Evolutionary conservation across 2,113 vertebrate species (phyloP), one percentile per base, ranked within the genome.

Genomic region (Crotalus helleri): DNA sequence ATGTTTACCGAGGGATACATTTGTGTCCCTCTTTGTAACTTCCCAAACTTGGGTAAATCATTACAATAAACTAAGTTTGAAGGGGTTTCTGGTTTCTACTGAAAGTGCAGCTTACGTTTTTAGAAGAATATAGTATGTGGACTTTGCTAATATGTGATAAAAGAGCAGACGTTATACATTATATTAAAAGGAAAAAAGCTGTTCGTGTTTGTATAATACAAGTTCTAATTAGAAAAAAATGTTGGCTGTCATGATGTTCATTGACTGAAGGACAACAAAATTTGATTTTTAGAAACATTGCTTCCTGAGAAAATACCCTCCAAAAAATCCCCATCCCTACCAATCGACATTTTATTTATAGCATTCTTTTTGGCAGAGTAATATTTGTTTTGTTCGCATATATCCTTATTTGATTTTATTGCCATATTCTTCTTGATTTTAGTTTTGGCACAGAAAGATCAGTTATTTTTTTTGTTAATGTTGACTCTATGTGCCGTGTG

Each of bases 301-400:
- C 90, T 58, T 92, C 90, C 87, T 92, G 85, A 89, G 92, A 29
- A 92, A 86, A 95, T 53, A 88, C 13, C 29, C 61, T 69, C 29
- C n/a, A 19, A 89, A 92, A 94, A 69, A 69, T 29, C 26, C 11
- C 61, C n/a, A 39, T 1, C 6, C 69, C 33, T 81, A 81, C n/a
- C 69, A 81, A 81, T 81, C 21, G 55, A 88, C 21, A 81, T 88
- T 39, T 54, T 0, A 88, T 91, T 86, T 81, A 89, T 93, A 39
- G 39, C 39, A 39, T 90, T 39, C 39, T 39, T 39, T 39, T 39
- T 39, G 39, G 88, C 6, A 39, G 33, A 19, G 15, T 81, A 81
- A 29, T 5, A 69, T 64, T 92, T 92, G 2, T 29, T 46, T 15
- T 6, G 19, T 23, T 33, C 55, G 3, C 26, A 24, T 74, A 64